phyloP scores from a whole-genome alignment of 2,888 invertebrate genomes.

The Pristionchus arcanus region DNA sequence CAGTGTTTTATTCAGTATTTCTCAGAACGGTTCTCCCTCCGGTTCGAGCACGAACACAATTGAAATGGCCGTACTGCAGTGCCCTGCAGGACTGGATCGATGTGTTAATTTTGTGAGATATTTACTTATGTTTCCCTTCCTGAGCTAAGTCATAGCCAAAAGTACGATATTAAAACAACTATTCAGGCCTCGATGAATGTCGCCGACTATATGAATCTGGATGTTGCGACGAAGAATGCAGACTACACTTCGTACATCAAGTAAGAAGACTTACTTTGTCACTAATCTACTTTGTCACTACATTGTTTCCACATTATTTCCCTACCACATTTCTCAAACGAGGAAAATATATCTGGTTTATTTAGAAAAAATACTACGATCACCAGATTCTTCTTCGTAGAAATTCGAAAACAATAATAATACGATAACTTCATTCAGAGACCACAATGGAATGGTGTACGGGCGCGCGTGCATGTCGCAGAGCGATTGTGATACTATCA shows the following conservation, averaged over 20 bases:
- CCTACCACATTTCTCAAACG: no score
- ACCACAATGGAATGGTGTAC: neutral
- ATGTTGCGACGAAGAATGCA: neutral
- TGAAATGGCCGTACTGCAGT: neutral
- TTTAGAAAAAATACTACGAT: no score
- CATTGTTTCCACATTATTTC: no score
- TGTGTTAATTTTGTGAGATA: neutral
- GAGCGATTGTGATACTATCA: neutral
- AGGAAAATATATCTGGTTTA: no score
- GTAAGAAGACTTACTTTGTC: neutral
- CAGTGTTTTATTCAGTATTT: no score
- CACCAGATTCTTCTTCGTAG: neutral
- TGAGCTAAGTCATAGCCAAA: no score
- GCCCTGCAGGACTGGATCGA: neutral
- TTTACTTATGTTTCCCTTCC: no score
- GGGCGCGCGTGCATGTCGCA: conserved; percentile 28
- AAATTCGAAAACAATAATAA: neutral
- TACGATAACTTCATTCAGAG: neutral
- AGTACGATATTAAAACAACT: neutral
- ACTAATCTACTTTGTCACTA: no score
- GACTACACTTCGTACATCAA: neutral
- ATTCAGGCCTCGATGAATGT: neutral
- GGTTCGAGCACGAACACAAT: neutral
- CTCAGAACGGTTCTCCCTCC: neutral
- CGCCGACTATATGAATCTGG: conserved; percentile 13